Percentiles rank a stretch among this genome's conserved stretches.
phyloP scores from a whole-genome alignment of 2,113 vertebrate genomes.

The Gnathonemus longibarbis region DNA sequence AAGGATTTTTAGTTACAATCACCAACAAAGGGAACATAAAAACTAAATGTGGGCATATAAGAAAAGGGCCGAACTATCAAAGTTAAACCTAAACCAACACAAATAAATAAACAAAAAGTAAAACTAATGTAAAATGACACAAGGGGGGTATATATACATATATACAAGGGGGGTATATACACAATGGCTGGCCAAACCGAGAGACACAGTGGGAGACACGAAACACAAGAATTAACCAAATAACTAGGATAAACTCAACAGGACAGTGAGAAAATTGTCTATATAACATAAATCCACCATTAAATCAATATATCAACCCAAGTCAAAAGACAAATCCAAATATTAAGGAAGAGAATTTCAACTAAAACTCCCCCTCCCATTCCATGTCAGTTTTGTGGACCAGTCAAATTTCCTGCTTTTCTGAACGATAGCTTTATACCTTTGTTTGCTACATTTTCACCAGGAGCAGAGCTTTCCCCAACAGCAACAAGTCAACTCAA shows the following conservation, averaged over 20 bases:
- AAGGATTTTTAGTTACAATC: not conserved
- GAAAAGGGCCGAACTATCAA: not conserved
- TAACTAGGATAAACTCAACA: not conserved
- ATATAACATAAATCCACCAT: not conserved
- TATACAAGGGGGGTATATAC: not conserved
- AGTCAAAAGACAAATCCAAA: too few relatives aligned
- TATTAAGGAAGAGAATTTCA: not conserved
- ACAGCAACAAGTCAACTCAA: not conserved
- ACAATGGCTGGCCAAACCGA: not conserved
- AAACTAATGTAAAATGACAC: not conserved
- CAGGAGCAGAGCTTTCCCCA: not conserved
- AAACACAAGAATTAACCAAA: not conserved
- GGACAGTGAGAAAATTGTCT: not conserved
- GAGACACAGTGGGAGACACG: not conserved
- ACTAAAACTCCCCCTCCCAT: not conserved
- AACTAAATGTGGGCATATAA: not conserved
- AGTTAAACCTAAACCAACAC: not conserved
- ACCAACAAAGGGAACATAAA: not conserved
- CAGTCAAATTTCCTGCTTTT: not conserved
- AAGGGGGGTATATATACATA: not conserved
- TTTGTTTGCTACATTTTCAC: not conserved
- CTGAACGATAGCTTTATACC: not conserved
- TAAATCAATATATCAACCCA: not conserved
- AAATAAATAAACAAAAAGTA: not conserved
- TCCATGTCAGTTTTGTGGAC: not conserved